These are phyloP conservation scores for Tamias sibiricus DNA, from an alignment of 2,113 vertebrate species.

Conservation along the genomic window DNA sequence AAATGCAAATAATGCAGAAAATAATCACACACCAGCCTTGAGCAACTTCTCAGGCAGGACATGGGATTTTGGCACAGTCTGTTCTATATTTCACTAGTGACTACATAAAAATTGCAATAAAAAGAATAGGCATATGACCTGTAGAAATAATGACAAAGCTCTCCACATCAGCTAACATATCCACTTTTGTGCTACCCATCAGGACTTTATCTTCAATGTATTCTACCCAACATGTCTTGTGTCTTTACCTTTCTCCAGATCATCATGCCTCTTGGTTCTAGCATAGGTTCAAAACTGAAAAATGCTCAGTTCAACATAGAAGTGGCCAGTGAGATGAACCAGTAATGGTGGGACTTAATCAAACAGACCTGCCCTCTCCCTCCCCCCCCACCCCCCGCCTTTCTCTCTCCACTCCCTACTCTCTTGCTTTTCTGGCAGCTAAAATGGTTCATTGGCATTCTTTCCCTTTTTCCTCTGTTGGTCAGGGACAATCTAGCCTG, in stretches of 20 bases:
- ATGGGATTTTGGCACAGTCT: constrained; percentile 84
- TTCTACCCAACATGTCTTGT: constrained; percentile 95
- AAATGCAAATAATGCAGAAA: constrained; percentile 92
- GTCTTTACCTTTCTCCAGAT: constrained; percentile 91
- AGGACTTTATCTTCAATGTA: constrained; percentile 90
- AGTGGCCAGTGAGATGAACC: constrained; percentile 88
- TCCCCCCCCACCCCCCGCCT: rapidly evolving
- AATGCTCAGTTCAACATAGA: constrained; percentile 87
- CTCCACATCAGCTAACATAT: constrained; percentile 93
- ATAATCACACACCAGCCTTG: constrained; percentile 92
- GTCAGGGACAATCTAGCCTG: neutral
- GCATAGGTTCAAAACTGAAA: constrained; percentile 79
- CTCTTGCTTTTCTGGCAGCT: neutral
- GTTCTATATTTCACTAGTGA: constrained; percentile 88
- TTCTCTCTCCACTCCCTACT: too few species aligned
- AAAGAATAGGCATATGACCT: constrained; percentile 84
- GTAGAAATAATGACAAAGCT: constrained; percentile 87
- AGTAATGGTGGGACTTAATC: constrained; percentile 86
- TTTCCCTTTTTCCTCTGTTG: too few species aligned
- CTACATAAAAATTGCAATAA: constrained; percentile 90
- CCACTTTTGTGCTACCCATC: constrained; percentile 89
- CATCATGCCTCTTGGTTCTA: constrained; percentile 81
- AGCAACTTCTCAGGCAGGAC: constrained; percentile 87
- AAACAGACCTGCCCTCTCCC: neutral
- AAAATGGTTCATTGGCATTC: too few species aligned